phyloP scores from a whole-genome alignment of 2,797 vertebrate genomes.

The Oophaga sylvatica region DNA sequence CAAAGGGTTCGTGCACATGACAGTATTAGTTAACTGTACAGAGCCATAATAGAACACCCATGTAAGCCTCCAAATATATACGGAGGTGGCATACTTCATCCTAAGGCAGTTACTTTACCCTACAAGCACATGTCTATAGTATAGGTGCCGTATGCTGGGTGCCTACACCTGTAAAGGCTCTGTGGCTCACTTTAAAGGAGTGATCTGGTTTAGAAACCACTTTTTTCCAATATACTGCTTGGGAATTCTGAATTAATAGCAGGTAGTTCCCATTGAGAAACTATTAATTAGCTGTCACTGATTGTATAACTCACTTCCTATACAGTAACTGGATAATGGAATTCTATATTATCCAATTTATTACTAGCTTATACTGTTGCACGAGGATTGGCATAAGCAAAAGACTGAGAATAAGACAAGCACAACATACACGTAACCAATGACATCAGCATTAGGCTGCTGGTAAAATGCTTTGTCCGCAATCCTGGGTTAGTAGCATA shows the following conservation, averaged over 20 bases:
- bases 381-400: background rate
- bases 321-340: background rate
- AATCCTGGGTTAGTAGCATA: conserved; percentile 83
- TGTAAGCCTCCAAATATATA: background rate
- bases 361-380: background rate
- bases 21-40: background rate
- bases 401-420: conserved; percentile 64
- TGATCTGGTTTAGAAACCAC: too few species aligned
- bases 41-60: background rate
- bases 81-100: background rate
- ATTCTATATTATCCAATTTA: background rate
- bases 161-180: too few species aligned
- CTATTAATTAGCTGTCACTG: background rate
- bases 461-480: conserved; percentile 99
- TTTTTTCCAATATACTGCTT: too few species aligned
- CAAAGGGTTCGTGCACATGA: background rate
- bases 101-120: background rate
- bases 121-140: background rate
- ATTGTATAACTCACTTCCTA: background rate
- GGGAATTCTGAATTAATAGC: background rate
- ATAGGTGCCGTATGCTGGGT: background rate
- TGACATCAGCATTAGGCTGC: conserved; percentile 96
- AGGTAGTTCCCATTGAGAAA: background rate
- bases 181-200: background rate
- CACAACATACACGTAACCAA: conserved; percentile 97